A percentile compares a stretch with the other conserved stretches of the same genome.
phyloP scores from a whole-genome alignment of 2,888 invertebrate genomes.

The Hermaeophaga mercurialis region DNA sequence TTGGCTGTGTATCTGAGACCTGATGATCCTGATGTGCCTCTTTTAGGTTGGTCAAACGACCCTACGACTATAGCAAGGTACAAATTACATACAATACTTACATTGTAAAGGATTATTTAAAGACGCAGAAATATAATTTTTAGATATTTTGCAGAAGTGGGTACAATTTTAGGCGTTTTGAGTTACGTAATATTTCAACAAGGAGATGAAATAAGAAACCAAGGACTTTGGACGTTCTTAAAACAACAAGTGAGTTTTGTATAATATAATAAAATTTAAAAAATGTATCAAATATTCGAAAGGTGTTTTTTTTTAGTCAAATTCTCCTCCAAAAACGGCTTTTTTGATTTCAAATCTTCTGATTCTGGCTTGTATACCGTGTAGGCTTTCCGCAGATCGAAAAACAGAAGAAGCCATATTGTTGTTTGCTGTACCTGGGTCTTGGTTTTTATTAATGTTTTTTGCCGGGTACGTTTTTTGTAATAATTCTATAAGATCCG shows the following conservation, averaged over 20 bases:
- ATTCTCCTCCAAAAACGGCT: conserved; percentile 93
- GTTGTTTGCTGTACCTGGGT: conserved; percentile 90
- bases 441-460: conserved; percentile 98
- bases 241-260: conserved; percentile 79
- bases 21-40: conserved; percentile 62
- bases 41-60: conserved; percentile 63
- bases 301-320: conserved; percentile 67
- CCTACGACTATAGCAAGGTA: conserved; percentile 58
- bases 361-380: conserved; percentile 88
- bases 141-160: conserved; percentile 80
- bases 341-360: conserved; percentile 91
- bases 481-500: too few relatives aligned
- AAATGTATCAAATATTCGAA: not conserved
- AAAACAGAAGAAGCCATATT: conserved; percentile 90
- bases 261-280: not conserved
- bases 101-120: too few relatives aligned
- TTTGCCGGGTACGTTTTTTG: conserved; percentile 94
- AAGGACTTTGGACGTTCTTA: conserved; percentile 87
- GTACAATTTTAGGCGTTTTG: conserved; percentile 83
- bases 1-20: conserved; percentile 92
- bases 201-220: conserved; percentile 92
- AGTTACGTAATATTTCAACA: conserved; percentile 91
- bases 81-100: too few relatives aligned
- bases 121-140: too few relatives aligned
- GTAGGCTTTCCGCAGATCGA: conserved; percentile 73